These are phyloP conservation scores for Odontophorus gujanensis DNA, from an alignment of 2,113 vertebrate species.

Conservation along the genomic window DNA sequence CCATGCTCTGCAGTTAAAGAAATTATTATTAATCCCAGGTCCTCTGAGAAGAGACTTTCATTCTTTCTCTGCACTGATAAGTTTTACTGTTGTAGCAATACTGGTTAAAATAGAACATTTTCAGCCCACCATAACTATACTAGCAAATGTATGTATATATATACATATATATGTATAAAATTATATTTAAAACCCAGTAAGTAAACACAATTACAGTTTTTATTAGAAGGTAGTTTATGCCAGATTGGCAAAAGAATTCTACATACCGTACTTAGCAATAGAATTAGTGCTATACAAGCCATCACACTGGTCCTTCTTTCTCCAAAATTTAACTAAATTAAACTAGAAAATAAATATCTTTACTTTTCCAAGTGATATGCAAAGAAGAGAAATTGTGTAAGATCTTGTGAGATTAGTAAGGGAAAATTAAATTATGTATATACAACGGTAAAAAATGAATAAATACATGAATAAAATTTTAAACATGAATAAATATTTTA, in stretches of 20 bases:
- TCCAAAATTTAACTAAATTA: background rate
- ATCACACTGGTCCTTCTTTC: background rate
- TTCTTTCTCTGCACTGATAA: background rate
- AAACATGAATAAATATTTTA: background rate
- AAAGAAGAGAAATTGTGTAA: background rate
- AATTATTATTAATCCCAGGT: background rate
- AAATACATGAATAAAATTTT: too few relatives aligned
- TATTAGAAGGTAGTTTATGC: background rate
- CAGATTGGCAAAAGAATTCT: background rate
- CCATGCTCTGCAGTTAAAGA: background rate
- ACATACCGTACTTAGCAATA: background rate
- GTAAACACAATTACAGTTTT: background rate
- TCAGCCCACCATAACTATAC: background rate
- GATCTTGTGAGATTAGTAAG: background rate
- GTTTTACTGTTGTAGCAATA: background rate
- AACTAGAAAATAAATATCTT: background rate
- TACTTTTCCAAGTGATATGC: background rate
- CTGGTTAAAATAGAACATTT: background rate
- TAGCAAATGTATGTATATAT: too few relatives aligned
- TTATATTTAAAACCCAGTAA: background rate
- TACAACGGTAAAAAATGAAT: background rate
- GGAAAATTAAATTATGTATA: background rate
- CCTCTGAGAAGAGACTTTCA: background rate
- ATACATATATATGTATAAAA: fast-evolving
- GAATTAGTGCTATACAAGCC: background rate